A percentile compares a stretch with the other conserved stretches of the same genome.
Conservation (phyloP, 2,888 invertebrate species). For the Pasiphila rectangulata region DNA sequence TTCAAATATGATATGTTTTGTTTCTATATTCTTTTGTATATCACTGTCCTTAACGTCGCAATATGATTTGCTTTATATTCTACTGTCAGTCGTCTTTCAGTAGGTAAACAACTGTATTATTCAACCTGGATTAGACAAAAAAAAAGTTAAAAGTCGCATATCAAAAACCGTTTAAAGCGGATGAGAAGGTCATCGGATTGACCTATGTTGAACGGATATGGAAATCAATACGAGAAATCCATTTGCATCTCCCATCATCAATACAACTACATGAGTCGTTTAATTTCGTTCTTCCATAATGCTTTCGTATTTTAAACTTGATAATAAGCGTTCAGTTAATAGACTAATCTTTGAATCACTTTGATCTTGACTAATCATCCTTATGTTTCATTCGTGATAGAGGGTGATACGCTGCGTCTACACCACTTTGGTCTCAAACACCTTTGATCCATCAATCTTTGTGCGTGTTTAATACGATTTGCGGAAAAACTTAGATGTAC, state of each 20-base stretch:
- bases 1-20: background rate
- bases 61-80: too few relatives aligned
- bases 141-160: background rate
- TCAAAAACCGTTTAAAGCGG: constrained; percentile 3
- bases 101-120: too few relatives aligned
- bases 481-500: too few relatives aligned
- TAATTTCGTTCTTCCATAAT: too few relatives aligned
- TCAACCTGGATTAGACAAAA: too few relatives aligned
- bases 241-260: constrained; percentile 39
- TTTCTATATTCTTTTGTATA: too few relatives aligned
- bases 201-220: constrained; percentile 46
- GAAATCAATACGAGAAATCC: constrained; percentile 45
- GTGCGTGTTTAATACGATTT: constrained; percentile 7
- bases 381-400: constrained; percentile 3
- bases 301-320: too few relatives aligned
- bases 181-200: constrained; percentile 36
- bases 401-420: constrained; percentile 18
- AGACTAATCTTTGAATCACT: too few relatives aligned
- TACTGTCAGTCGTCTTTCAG: too few relatives aligned
- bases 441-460: constrained; percentile 23
- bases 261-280: background rate
- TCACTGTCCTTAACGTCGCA: too few relatives aligned
- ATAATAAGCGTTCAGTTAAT: too few relatives aligned
- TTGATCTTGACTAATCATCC: background rate
- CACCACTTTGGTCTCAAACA: constrained; percentile 18